Base-by-base conservation (phyloP, 1,140 invertebrate species). In the Lordiphosa mommai region DNA sequence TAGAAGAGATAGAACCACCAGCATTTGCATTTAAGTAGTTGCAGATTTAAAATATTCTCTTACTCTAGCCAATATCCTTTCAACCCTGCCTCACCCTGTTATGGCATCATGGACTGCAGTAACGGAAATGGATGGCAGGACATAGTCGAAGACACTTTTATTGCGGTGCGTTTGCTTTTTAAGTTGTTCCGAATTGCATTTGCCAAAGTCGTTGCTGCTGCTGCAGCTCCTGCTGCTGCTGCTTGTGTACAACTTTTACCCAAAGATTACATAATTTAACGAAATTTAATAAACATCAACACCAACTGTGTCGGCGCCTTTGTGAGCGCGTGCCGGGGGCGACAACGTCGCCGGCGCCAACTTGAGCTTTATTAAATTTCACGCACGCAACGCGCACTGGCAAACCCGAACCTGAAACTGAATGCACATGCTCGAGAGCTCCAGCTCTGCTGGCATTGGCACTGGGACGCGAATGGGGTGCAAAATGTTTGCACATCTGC, bases 121-220 rank as follows among this genome's bases (percentile, higher is more conserved):
- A 55, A 38, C 56, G 76, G 58, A 71, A 76, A 82, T 56, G 55
- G 48, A 82, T 80, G 76, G 56, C 61, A 61, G 61, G 36, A 48
- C 52, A 72, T 30, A 44, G 49, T 43, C 51, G 63, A 70, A 72
- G 72, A 82, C 77, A 82, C 76, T 82, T 82, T 82, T 82, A 82
- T 82, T 82, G 77, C 68, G 67, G 72, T 70, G 77, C 66, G 61
- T 64, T 79, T 70, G 71, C 76, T 80, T 80, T 76, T 84, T 84
- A 80, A 76, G 76, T 82, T 80, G 77, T 80, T 80, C 76, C 77
- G 76, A 82, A 80, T 84, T 80, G 76, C 77, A 80, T 80, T 80
- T 68, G 77, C 30, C 58, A 74, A 50, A 69, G 69, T 79, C 47
- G 73, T 65, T 59, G 50, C 30, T 27, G 56, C 12, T 23, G 29